Percentiles rank a stretch among this genome's conserved stretches.
These are phyloP conservation scores for Stomatorhinus walkeri DNA, from an alignment of 2,797 vertebrate genomes.

Conservation along the genomic window DNA sequence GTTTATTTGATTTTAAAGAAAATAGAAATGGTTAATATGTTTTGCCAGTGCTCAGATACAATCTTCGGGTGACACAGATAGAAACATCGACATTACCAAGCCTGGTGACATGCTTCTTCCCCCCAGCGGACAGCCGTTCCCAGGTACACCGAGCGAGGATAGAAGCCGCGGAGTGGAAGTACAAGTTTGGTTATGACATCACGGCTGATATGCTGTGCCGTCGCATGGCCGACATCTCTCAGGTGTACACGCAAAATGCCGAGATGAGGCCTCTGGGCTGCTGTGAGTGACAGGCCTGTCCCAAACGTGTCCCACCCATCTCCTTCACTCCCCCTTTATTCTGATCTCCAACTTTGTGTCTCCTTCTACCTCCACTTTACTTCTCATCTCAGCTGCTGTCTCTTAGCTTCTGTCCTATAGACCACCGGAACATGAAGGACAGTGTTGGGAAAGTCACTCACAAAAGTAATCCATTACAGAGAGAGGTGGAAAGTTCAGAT, in stretches of 20 bases:
- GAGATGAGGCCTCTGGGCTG: conserved; percentile 73
- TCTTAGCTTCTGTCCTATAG: not conserved
- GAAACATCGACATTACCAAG: not conserved
- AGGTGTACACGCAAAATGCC: conserved; percentile 72
- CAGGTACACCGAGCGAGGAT: conserved; percentile 68
- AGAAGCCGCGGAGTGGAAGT: conserved; percentile 67
- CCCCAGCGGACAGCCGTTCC: conserved; percentile 61
- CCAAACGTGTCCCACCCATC: not conserved
- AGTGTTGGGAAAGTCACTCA: not conserved
- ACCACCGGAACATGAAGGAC: not conserved
- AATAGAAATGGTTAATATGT: not conserved
- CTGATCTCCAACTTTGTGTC: not conserved
- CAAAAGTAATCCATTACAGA: not conserved
- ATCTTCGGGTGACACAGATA: not conserved
- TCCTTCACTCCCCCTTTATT: not conserved
- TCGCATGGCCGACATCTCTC: conserved; percentile 63
- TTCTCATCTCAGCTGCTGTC: not conserved
- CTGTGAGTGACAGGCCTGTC: conserved; percentile 53
- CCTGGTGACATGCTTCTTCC: not conserved
- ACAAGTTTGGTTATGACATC: conserved; percentile 71
- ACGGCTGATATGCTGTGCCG: conserved; percentile 60
- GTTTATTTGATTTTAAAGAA: not conserved
- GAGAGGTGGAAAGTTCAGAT: not conserved
- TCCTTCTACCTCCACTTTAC: not conserved
- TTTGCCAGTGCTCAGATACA: not conserved